phyloP scores from a whole-genome alignment of 2,797 vertebrate genomes.

The Aythya fuligula region DNA sequence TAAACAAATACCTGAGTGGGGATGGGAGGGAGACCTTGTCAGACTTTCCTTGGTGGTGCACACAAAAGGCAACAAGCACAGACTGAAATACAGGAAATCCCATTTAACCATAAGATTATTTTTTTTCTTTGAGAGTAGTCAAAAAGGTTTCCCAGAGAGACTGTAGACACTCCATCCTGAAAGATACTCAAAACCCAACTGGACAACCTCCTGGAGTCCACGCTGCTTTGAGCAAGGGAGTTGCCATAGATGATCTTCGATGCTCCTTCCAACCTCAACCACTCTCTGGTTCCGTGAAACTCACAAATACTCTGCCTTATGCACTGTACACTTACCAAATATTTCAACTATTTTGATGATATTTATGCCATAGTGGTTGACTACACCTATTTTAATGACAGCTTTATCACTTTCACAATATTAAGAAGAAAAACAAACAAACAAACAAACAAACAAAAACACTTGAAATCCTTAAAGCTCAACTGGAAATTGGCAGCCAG shows the following conservation, averaged over 20 bases:
- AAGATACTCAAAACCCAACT: neutral
- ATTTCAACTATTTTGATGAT: neutral
- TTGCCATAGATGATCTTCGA: neutral
- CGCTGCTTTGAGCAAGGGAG: neutral
- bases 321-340: neutral
- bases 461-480: neutral
- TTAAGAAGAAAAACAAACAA: neutral
- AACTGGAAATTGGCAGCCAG: neutral
- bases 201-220: neutral
- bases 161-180: neutral
- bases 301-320: neutral
- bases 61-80: neutral
- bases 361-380: neutral
- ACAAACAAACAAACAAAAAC: too few relatives aligned
- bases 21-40: too few relatives aligned
- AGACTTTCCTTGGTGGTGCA: neutral
- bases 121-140: neutral
- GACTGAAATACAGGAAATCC: neutral
- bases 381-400: neutral
- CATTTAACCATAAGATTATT: neutral
- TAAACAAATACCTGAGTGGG: too few relatives aligned
- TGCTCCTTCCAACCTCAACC: neutral
- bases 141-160: neutral
- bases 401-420: neutral
- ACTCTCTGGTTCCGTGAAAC: neutral